These are phyloP conservation scores for Artibeus jamaicensis DNA, from an alignment of 2,797 vertebrate species.

Conservation along the genomic window DNA sequence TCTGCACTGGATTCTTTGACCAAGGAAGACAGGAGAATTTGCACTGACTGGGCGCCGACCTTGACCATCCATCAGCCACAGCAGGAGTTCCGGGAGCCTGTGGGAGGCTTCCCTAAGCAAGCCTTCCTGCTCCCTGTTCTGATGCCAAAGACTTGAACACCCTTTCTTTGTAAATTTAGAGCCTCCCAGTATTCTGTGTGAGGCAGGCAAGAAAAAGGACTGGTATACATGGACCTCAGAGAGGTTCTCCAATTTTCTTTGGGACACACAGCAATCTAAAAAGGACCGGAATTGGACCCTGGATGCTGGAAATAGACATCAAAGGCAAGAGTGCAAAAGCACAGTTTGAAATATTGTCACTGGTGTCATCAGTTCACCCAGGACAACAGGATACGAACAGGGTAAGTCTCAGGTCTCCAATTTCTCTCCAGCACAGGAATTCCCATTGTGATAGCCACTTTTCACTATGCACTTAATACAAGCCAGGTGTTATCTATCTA, in stretches of 20 bases:
- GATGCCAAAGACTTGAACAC: not conserved
- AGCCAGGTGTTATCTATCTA: not conserved
- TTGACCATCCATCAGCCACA: not conserved
- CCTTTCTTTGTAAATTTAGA: not conserved
- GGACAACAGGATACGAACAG: not conserved
- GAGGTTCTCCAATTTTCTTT: not conserved
- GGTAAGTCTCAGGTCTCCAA: not conserved
- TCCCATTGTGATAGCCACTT: not conserved
- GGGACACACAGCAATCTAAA: not conserved
- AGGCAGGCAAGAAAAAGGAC: not conserved
- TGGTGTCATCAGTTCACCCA: not conserved
- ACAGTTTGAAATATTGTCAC: not conserved
- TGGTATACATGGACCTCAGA: not conserved
- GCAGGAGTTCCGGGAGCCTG: not conserved
- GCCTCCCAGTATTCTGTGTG: not conserved
- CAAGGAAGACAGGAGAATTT: not conserved
- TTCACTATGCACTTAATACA: not conserved
- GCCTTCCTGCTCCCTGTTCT: not conserved
- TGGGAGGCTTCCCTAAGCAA: not conserved
- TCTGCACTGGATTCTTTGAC: not conserved
- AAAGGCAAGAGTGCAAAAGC: not conserved
- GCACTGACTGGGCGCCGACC: not conserved
- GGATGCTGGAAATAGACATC: not conserved
- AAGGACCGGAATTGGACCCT: not conserved
- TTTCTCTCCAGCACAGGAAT: not conserved